Percentiles rank a stretch among this genome's conserved stretches.
These are phyloP conservation scores for Linnaemya vulpina DNA, from an alignment of 2,888 invertebrate species.

Conservation along the genomic window DNA sequence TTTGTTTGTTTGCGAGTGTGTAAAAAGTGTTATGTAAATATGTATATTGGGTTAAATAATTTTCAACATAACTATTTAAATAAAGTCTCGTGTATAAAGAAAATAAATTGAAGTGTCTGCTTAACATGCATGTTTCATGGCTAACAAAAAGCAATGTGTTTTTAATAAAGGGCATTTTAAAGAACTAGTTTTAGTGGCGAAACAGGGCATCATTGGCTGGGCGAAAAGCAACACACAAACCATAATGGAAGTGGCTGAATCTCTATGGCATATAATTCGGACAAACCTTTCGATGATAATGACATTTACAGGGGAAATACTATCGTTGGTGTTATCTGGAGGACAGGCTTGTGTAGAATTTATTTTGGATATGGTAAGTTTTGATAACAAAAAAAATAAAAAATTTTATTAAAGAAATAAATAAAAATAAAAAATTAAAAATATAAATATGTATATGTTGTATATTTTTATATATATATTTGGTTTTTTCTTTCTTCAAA, in stretches of 20 bases:
- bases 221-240: slow-evolving; percentile 95
- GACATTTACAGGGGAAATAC: slow-evolving; percentile 92
- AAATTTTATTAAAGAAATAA: not conserved
- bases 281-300: slow-evolving; percentile 95
- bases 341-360: slow-evolving; percentile 95
- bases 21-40: slow-evolving; percentile 10
- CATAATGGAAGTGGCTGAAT: slow-evolving; percentile 92
- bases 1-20: not conserved
- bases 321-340: slow-evolving; percentile 93
- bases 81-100: slow-evolving; percentile 60
- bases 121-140: slow-evolving; percentile 76
- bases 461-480: not conserved
- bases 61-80: slow-evolving; percentile 23
- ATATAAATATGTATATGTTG: not conserved
- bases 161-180: slow-evolving; percentile 83
- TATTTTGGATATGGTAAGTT: slow-evolving; percentile 89
- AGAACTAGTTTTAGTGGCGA: slow-evolving; percentile 83
- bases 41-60: too few species aligned
- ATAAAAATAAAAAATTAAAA: slow-evolving; percentile 6
- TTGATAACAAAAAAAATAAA: not conserved
- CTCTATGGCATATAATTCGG: slow-evolving; percentile 94
- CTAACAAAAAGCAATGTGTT: slow-evolving; percentile 81
- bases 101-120: slow-evolving; percentile 54
- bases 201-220: slow-evolving; percentile 89
- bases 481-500: slow-evolving; percentile 83